Base-by-base conservation (phyloP, 35 echinoderm and acorn worm genomes). In the Hemicentrotus pulcherrimus region DNA sequence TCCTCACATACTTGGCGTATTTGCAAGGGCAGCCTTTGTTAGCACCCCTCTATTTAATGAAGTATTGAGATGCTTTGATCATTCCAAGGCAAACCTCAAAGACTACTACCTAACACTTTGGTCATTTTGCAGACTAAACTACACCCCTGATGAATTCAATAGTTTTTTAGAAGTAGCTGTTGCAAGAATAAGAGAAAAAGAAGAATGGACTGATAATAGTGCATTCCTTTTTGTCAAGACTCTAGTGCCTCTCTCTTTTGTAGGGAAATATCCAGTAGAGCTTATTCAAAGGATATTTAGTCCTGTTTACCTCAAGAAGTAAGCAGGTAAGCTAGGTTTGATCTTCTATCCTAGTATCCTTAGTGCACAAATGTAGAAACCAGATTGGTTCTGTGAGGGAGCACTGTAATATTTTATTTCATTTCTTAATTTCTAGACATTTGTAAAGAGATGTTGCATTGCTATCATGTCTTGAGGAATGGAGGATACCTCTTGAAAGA, bases 51-150 rank as follows among this genome's bases (percentile, higher is more conserved):
- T 96, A 31, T 94, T 96, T 86, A 52, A 48, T 48, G 86, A 94
- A 47, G 88, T 96, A 2, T 47, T 88, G 30, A 47, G 47, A 47
- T 58, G 48, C 91, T 93, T 50, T 47, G 48, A 93, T 47, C 91
- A 93, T 47, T 93, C 91, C 11, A 32, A 47, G 46, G 91, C 91
- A 22, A 93, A 31, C 48, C 91, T 92, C 0, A 99, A 99, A 85
- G 97, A 97, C 78, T 61, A 95, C 33, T 96, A 92, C 88, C 91
- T 99, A 91, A 47, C 97, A 6, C 48, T 97, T 7, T 95, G 97
- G 95, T 86, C 96, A 31, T 99, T 96, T 91, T 88, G 96, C 22
- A 91, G 97, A 30, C 86, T 99, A 31, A 97, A 99, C 52, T 99
- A 97, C 61, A 31, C 94, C 19, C 96, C 98, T 28, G 32, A 48